Conservation (phyloP, 2,888 invertebrate species). For the Lottia gigantea region DNA sequence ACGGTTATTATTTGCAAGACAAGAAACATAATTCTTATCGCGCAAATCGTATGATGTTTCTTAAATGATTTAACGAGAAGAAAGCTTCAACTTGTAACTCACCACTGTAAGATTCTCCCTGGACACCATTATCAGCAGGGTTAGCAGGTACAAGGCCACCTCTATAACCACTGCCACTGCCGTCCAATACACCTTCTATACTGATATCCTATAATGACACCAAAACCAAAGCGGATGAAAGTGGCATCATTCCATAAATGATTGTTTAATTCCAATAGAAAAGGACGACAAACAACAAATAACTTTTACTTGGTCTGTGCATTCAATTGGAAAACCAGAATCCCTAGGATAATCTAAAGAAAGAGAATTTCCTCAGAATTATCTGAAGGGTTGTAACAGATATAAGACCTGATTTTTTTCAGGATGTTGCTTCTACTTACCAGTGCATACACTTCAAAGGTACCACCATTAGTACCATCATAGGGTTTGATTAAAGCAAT, state of each 20-base stretch:
- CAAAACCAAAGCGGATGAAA: neutral
- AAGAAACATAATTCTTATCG: too few relatives aligned
- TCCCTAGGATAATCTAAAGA: too few relatives aligned
- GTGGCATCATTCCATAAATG: neutral
- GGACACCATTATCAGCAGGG: slow-evolving; percentile 34
- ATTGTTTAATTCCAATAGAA: too few relatives aligned
- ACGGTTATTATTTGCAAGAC: too few relatives aligned
- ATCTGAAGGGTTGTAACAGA: too few relatives aligned
- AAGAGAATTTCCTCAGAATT: too few relatives aligned
- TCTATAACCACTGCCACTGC: slow-evolving; percentile 42
- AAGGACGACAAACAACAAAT: too few relatives aligned
- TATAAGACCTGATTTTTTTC: too few relatives aligned
- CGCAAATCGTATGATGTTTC: too few relatives aligned
- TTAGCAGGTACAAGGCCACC: slow-evolving; percentile 31
- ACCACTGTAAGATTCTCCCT: slow-evolving; percentile 48
- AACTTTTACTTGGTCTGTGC: too few relatives aligned
- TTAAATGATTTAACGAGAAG: too few relatives aligned
- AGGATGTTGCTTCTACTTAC: slow-evolving; percentile 22
- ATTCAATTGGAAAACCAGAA: too few relatives aligned
- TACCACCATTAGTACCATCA: slow-evolving; percentile 37
- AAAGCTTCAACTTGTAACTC: neutral
- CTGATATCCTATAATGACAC: slow-evolving; percentile 30
- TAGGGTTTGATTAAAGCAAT: slow-evolving; percentile 37
- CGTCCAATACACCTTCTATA: slow-evolving; percentile 45
- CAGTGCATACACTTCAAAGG: slow-evolving; percentile 43